phyloP scores from a whole-genome alignment of 2,797 vertebrate species.

The Galagoides demidoff region DNA sequence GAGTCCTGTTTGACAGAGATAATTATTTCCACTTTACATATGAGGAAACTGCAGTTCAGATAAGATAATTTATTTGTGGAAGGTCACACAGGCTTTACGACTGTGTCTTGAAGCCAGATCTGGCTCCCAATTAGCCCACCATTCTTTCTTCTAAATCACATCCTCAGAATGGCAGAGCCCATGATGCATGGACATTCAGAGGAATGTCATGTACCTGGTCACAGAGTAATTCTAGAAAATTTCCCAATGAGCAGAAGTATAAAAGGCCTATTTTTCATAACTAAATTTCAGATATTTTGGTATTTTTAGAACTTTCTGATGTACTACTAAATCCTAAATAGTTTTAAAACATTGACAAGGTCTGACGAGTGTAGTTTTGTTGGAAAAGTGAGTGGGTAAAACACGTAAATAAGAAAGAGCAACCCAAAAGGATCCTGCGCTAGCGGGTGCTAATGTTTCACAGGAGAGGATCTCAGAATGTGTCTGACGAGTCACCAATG shows the following conservation, averaged over 20 bases:
- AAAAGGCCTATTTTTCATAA: neutral
- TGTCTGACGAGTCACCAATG: fast-evolving
- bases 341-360: neutral
- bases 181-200: neutral
- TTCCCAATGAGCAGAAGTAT: neutral
- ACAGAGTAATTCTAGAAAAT: neutral
- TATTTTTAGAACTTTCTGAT: neutral
- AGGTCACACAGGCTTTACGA: conserved; percentile 23
- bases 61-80: neutral
- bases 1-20: conserved; percentile 5
- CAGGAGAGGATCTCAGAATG: neutral
- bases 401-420: neutral
- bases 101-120: neutral
- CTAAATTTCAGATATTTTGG: conserved; percentile 1
- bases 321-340: neutral
- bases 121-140: neutral
- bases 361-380: neutral
- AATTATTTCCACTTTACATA: conserved; percentile 35
- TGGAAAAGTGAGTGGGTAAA: neutral
- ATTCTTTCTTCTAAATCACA: conserved; percentile 32
- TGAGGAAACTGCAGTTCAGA: neutral
- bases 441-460: neutral
- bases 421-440: neutral
- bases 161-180: neutral
- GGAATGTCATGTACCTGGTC: neutral